Conservation (phyloP, 2,888 invertebrate genomes). For the Cordylochernes scorpioides region DNA sequence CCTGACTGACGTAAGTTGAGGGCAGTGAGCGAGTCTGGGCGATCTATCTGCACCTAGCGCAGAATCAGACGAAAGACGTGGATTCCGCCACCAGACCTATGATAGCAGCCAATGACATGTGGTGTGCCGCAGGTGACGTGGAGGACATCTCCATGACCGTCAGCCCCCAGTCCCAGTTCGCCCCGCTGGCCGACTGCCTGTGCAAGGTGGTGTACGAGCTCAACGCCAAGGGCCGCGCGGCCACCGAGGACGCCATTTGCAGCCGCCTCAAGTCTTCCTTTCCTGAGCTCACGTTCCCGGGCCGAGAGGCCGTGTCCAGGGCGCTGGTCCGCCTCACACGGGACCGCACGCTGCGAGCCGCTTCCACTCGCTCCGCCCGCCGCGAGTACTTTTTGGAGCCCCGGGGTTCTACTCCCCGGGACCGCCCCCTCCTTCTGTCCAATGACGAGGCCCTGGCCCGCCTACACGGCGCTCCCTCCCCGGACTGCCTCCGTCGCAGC, state of each 20-base stretch:
- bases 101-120: too few species aligned
- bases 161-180: constrained; percentile 82
- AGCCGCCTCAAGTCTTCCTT: constrained; percentile 37
- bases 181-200: constrained; percentile 77
- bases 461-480: constrained; percentile 6
- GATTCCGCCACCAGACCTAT: too few species aligned
- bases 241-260: constrained; percentile 37
- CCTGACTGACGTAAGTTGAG: too few species aligned
- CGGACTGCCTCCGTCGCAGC: constrained; percentile 4
- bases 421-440: constrained; percentile 9
- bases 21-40: too few species aligned
- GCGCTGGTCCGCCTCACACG: constrained; percentile 31
- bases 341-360: constrained; percentile 38
- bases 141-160: constrained; percentile 71
- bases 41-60: too few species aligned
- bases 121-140: constrained; percentile 82
- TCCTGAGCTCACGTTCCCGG: constrained; percentile 59
- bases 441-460: constrained; percentile 12
- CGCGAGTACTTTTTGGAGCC: constrained; percentile 4
- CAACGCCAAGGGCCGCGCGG: constrained; percentile 26
- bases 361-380: constrained; percentile 41
- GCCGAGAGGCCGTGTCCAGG: constrained; percentile 60
- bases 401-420: constrained; percentile 7
- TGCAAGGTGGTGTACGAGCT: constrained; percentile 81
- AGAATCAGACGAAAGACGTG: too few species aligned